These are phyloP conservation scores for Diarsia dahlii DNA, from an alignment of 2,888 invertebrate species.

Conservation along the genomic window DNA sequence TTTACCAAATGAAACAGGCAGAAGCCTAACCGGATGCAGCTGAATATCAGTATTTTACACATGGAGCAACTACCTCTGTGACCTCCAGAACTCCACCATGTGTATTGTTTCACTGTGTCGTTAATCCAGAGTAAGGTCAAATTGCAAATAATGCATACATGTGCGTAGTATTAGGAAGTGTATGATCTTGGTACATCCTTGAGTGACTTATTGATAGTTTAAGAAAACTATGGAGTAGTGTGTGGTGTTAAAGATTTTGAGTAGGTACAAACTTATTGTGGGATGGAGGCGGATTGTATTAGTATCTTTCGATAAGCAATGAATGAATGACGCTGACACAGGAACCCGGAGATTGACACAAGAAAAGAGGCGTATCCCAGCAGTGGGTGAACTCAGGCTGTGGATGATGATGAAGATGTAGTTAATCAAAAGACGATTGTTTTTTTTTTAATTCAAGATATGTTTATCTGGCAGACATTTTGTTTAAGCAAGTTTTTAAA, in stretches of 20 bases:
- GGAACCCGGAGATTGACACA: too few relatives aligned
- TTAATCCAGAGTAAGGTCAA: conserved; percentile 66
- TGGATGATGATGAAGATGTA: too few relatives aligned
- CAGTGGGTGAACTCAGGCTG: too few relatives aligned
- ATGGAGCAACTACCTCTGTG: not conserved
- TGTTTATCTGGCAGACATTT: not conserved
- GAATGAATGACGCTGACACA: too few relatives aligned
- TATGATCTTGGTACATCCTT: conserved; percentile 70
- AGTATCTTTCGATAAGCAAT: not conserved
- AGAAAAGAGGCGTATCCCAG: too few relatives aligned
- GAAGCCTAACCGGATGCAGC: not conserved
- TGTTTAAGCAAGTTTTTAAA: not conserved
- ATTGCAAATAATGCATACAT: conserved; percentile 55
- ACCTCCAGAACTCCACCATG: conserved; percentile 1
- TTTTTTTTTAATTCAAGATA: not conserved
- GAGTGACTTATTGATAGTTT: conserved; percentile 63
- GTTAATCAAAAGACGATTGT: not conserved
- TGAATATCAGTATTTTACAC: not conserved
- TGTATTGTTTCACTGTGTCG: not conserved
- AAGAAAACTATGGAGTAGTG: conserved; percentile 64
- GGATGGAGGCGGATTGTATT: not conserved
- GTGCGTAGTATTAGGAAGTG: conserved; percentile 71
- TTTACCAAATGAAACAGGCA: too few relatives aligned
- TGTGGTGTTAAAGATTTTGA: conserved; percentile 17
- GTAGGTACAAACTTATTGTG: too few relatives aligned